Percentiles rank a stretch among this genome's conserved stretches.
Conservation (phyloP, 1,140 invertebrate species). For the Holotrichia oblita region DNA sequence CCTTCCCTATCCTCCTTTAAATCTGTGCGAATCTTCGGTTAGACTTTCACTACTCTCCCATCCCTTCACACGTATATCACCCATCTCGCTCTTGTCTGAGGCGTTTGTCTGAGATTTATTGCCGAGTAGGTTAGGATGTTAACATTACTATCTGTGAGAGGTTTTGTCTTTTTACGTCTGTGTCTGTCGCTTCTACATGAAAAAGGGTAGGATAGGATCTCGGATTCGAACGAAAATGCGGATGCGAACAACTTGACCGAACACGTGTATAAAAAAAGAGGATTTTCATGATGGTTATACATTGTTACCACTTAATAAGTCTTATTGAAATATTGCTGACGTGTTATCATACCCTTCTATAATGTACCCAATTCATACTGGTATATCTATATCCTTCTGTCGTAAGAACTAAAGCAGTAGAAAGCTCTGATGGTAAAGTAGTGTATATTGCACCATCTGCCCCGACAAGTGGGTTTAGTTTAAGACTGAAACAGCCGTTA, state of each 20-base stretch:
- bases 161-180: conserved; percentile 15
- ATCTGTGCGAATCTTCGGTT: background rate
- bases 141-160: conserved; percentile 11
- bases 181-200: background rate
- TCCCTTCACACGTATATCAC: background rate
- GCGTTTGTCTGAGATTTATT: conserved; percentile 7
- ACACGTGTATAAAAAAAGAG: background rate
- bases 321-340: background rate
- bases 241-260: background rate
- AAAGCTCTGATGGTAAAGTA: too few relatives aligned
- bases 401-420: too few relatives aligned
- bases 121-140: conserved; percentile 1
- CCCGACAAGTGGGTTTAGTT: too few relatives aligned
- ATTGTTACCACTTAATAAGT: too few relatives aligned
- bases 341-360: background rate
- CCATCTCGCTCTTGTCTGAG: conserved; percentile 1
- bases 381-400: too few relatives aligned
- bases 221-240: background rate
- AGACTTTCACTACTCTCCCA: conserved; percentile 1
- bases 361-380: too few relatives aligned
- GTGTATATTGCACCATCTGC: too few relatives aligned
- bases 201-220: background rate
- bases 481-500: too few relatives aligned
- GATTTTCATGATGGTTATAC: background rate
- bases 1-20: background rate